Evolutionary conservation across 2,113 vertebrate genomes (phyloP).

Genomic region (Sander vitreus): DNA sequence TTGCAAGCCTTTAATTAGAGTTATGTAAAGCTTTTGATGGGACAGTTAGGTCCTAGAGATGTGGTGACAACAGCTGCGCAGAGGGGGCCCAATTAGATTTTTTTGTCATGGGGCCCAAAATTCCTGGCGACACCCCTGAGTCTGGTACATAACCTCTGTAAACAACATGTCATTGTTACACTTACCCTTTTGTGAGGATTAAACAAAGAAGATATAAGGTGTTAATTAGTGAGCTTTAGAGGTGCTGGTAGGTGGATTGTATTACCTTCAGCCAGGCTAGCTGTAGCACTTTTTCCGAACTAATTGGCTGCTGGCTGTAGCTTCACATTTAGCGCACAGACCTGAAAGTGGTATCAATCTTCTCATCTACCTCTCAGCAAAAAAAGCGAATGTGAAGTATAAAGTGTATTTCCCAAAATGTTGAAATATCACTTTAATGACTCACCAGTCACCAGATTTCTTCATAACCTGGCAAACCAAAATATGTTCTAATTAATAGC

Average conservation of each 20-base stretch:
- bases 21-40: no score
- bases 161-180: background rate
- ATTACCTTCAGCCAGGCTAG: background rate
- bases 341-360: background rate
- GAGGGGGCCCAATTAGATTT: no score
- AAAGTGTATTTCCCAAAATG: background rate
- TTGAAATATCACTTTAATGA: background rate
- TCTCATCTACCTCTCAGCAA: background rate
- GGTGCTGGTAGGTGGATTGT: background rate
- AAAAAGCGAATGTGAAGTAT: background rate
- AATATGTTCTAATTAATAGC: background rate
- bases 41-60: no score
- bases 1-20: no score
- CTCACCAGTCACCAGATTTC: background rate
- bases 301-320: background rate
- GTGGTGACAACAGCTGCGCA: no score
- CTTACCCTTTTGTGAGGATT: background rate
- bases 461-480: background rate
- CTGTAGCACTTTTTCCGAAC: background rate
- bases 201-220: background rate
- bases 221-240: background rate
- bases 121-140: no score
- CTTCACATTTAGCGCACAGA: background rate
- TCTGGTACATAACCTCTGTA: background rate
- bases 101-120: no score